Conservation (phyloP, 1,140 invertebrate genomes). For the Trissolcus basalis region DNA sequence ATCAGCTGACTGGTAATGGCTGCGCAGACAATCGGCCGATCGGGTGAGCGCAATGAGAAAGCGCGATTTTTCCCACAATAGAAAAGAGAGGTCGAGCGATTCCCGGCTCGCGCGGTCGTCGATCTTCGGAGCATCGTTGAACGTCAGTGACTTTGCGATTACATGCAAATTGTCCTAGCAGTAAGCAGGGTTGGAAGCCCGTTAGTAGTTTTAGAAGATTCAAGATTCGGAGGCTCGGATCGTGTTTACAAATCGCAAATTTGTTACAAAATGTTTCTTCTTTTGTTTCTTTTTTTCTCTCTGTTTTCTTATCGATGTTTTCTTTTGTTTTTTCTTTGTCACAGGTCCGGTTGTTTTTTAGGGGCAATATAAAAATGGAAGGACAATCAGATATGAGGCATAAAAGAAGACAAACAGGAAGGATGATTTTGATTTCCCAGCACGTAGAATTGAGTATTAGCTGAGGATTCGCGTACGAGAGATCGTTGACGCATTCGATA, state of each 20-base stretch:
- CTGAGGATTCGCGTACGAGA: slow-evolving; percentile 52
- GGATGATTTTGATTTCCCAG: slow-evolving; percentile 43
- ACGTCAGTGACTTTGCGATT: slow-evolving; percentile 54
- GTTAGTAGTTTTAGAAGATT: slow-evolving; percentile 17
- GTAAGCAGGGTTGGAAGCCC: slow-evolving; percentile 47
- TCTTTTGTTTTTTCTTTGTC: no score
- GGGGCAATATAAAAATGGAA: no score
- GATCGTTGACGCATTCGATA: slow-evolving; percentile 55
- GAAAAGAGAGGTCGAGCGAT: slow-evolving; percentile 19
- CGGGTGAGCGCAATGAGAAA: slow-evolving; percentile 47
- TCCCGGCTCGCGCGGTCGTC: slow-evolving; percentile 44
- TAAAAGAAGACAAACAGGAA: no score
- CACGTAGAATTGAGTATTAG: slow-evolving; percentile 58
- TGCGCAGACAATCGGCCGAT: slow-evolving; percentile 45
- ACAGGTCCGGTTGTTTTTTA: no score
- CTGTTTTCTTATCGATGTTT: no score
- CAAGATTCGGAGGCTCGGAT: no score
- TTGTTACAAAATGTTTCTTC: no score
- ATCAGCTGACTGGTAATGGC: slow-evolving; percentile 19
- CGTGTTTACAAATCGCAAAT: no score
- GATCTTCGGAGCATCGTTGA: slow-evolving; percentile 44
- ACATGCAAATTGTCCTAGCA: slow-evolving; percentile 56
- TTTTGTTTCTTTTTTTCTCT: no score
- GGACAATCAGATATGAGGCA: no score
- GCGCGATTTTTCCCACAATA: slow-evolving; percentile 53